Percentiles rank a stretch among this genome's conserved stretches.
These are phyloP conservation scores for Platichthys flesus DNA, from an alignment of 2,113 vertebrate genomes.

Conservation along the genomic window DNA sequence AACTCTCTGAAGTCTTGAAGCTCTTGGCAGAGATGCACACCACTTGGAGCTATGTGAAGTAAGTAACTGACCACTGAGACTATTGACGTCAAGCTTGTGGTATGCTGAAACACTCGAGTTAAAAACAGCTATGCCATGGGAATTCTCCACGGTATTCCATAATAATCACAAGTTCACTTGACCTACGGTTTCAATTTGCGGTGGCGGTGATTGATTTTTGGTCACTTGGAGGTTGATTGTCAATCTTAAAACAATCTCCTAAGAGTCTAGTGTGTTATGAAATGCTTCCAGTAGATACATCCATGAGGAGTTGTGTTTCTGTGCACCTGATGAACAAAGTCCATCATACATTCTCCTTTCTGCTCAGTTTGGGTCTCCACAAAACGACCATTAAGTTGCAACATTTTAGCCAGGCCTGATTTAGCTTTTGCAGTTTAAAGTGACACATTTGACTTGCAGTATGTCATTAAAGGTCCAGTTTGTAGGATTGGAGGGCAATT, in stretches of 20 bases:
- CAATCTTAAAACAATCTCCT: neutral
- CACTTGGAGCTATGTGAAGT: neutral
- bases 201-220: conserved; percentile 1
- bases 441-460: neutral
- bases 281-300: neutral
- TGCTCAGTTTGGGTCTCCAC: neutral
- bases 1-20: conserved; percentile 6
- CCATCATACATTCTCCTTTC: neutral
- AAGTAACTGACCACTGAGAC: neutral
- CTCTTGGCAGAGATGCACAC: conserved; percentile 10
- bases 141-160: neutral
- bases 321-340: neutral
- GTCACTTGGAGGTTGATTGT: neutral
- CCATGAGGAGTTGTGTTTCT: neutral
- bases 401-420: neutral
- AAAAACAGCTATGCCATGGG: neutral
- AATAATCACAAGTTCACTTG: conserved; percentile 9
- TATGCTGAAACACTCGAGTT: neutral
- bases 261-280: neutral
- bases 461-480: too few species aligned
- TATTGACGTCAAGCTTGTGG: neutral
- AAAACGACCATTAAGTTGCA: too few species aligned
- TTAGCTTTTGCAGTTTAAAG: neutral
- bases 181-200: conserved; percentile 6
- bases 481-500: too few species aligned